Conservation (phyloP, 1,140 invertebrate species). For the Dinoponera quadriceps region DNA sequence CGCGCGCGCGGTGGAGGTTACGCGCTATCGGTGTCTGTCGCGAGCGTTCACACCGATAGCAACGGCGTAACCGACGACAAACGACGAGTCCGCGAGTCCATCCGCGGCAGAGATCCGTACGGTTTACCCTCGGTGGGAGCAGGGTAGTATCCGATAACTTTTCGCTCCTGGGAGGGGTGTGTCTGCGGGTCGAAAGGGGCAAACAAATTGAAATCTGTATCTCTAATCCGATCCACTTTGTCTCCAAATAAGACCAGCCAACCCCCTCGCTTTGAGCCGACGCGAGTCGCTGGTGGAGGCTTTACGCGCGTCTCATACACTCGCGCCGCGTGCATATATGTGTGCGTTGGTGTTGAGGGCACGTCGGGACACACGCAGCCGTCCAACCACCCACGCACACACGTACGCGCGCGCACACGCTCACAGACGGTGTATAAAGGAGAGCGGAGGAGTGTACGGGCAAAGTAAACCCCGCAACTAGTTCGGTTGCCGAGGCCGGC, state of each 20-base stretch:
- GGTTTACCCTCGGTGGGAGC: conserved; percentile 40
- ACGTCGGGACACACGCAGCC: conserved; percentile 6
- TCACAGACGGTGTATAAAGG: conserved; percentile 59
- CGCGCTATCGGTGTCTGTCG: conserved; percentile 45
- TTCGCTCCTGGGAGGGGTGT: conserved; percentile 38
- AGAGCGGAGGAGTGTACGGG: conserved; percentile 64
- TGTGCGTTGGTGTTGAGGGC: not conserved
- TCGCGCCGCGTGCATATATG: conserved; percentile 4
- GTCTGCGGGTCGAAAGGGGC: conserved; percentile 54
- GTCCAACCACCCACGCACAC: not conserved
- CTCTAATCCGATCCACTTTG: conserved; percentile 82
- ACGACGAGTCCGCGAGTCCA: conserved; percentile 41
- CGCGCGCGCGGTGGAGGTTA: not conserved
- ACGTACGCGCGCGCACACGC: not conserved
- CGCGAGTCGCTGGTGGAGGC: conserved; percentile 62
- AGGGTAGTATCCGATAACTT: conserved; percentile 52
- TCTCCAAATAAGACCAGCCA: conserved; percentile 80
- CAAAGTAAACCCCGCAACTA: conserved; percentile 77
- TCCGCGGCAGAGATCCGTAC: conserved; percentile 42
- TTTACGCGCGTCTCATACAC: conserved; percentile 64
- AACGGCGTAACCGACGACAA: conserved; percentile 45
- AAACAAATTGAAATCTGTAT: conserved; percentile 82
- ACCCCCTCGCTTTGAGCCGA: conserved; percentile 76
- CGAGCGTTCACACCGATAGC: conserved; percentile 39
- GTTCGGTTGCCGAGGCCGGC: conserved; percentile 75